Conservation (phyloP, 2,888 invertebrate genomes). For the Amaurobius ferox region DNA sequence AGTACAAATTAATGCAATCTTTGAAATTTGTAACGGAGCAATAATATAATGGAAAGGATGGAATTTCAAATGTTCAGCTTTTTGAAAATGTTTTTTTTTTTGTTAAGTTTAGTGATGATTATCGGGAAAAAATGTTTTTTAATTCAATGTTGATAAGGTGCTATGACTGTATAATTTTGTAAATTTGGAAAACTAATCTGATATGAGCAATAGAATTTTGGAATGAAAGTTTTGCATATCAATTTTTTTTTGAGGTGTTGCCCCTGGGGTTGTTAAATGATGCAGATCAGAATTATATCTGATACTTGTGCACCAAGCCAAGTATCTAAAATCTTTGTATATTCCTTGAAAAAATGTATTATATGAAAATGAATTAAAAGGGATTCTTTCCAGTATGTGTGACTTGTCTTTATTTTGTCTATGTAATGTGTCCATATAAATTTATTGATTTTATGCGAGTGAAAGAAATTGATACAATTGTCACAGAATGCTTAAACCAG, state of each 20-base stretch:
- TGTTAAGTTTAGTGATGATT: conserved; percentile 41
- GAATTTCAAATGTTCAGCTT: background rate
- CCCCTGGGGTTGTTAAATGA: conserved; percentile 64
- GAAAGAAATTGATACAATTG: too few species aligned
- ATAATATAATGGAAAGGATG: conserved; percentile 21
- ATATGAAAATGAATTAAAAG: conserved; percentile 65
- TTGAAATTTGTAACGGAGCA: conserved; percentile 33
- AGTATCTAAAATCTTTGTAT: conserved; percentile 57
- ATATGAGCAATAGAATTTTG: conserved; percentile 55
- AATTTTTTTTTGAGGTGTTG: conserved; percentile 69
- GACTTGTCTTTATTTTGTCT: background rate
- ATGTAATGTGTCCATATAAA: too few species aligned
- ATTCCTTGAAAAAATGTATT: conserved; percentile 69
- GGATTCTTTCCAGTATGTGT: conserved; percentile 53
- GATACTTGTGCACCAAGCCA: conserved; percentile 51
- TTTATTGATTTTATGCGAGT: too few species aligned
- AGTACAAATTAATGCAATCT: background rate
- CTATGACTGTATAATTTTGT: conserved; percentile 63
- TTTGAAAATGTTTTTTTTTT: too few species aligned
- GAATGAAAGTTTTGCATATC: conserved; percentile 67
- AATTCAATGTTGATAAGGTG: conserved; percentile 63
- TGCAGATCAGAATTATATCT: conserved; percentile 60
- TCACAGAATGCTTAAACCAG: too few species aligned
- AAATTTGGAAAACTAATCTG: conserved; percentile 21
- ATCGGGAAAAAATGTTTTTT: too few species aligned